Conservation (phyloP, 2,888 invertebrate species). For the Aleiodes alternator region DNA sequence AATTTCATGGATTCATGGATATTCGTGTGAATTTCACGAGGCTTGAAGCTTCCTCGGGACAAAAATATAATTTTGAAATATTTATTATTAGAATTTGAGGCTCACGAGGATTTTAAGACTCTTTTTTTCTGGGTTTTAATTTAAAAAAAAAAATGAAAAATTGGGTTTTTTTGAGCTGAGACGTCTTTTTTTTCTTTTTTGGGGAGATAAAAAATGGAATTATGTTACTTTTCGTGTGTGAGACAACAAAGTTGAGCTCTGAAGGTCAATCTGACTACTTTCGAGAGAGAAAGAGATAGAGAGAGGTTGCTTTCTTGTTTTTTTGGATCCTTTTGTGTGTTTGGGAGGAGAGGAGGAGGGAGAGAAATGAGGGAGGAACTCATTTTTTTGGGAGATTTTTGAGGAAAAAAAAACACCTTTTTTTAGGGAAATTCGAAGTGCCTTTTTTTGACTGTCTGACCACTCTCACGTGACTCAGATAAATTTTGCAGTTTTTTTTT, state of each 20-base stretch:
- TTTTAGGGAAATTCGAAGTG: background rate
- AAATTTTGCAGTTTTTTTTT: slow-evolving; percentile 3
- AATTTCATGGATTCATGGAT: slow-evolving; percentile 7
- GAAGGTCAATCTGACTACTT: slow-evolving; percentile 51
- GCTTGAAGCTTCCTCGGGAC: slow-evolving; percentile 6
- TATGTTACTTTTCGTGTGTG: slow-evolving; percentile 18
- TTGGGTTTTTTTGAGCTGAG: too few relatives aligned
- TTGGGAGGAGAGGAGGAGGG: background rate
- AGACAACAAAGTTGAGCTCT: slow-evolving; percentile 30
- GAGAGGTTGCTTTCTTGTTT: slow-evolving; percentile 19
- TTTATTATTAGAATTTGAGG: slow-evolving; percentile 26
- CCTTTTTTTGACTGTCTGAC: background rate
- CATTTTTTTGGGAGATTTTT: background rate
- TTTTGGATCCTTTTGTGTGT: slow-evolving; percentile 22
- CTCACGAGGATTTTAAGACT: background rate
- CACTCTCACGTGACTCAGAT: slow-evolving; percentile 7
- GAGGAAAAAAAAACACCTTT: background rate
- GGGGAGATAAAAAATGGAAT: slow-evolving; percentile 14
- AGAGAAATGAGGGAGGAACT: background rate
- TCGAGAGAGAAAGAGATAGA: slow-evolving; percentile 2
- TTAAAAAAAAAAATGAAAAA: background rate
- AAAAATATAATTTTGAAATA: slow-evolving; percentile 7
- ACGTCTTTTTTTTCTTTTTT: too few relatives aligned
- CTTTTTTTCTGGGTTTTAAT: background rate
- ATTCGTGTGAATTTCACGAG: slow-evolving; percentile 26